These are phyloP conservation scores for Tenodera sinensis DNA, from an alignment of 2,888 invertebrate genomes.

Conservation along the genomic window DNA sequence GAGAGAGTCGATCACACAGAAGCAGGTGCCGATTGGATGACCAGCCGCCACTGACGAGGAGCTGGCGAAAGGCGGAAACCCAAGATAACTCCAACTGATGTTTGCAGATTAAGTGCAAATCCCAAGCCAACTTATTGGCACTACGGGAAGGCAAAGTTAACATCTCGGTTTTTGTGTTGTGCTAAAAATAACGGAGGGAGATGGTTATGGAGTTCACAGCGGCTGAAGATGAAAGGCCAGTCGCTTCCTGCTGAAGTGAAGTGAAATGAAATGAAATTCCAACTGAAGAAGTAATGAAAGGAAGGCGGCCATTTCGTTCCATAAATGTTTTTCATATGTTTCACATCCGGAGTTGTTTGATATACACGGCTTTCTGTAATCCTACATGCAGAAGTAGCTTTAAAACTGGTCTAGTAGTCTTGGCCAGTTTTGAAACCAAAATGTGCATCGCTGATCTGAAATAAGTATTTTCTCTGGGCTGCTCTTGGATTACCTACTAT, in stretches of 20 bases:
- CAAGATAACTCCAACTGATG: not conserved
- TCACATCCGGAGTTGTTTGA: not conserved
- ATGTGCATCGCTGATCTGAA: no score
- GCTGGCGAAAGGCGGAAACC: not conserved
- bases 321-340: not conserved
- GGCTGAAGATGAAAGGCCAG: not conserved
- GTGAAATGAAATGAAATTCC: not conserved
- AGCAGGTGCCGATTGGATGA: no score
- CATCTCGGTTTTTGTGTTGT: not conserved
- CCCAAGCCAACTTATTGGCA: not conserved
- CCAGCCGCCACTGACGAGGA: not conserved
- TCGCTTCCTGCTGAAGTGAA: not conserved
- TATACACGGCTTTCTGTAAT: not conserved
- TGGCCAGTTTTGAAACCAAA: not conserved
- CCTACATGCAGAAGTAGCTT: not conserved
- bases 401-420: not conserved
- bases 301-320: not conserved
- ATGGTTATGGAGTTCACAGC: not conserved
- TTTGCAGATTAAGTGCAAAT: not conserved
- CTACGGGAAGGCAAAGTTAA: not conserved
- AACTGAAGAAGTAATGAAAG: not conserved
- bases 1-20: no score
- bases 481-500: no score
- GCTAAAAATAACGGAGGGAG: not conserved
- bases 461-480: no score